Percentiles rank a stretch among this genome's conserved stretches.
Conservation (phyloP, 2,797 vertebrate species). For the Hirundo rustica region DNA sequence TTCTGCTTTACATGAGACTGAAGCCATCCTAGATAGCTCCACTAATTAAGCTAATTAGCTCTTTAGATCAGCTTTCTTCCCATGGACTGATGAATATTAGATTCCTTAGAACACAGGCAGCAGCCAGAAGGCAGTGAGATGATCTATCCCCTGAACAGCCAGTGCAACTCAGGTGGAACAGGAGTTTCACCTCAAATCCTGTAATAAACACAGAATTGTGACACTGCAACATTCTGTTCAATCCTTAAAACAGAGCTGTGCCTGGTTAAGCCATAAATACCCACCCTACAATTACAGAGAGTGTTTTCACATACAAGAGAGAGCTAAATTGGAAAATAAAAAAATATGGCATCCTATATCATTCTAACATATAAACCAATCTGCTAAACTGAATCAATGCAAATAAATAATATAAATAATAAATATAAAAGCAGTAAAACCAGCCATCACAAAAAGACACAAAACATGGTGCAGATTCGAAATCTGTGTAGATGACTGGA, state of each 20-base stretch:
- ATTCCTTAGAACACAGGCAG: background rate
- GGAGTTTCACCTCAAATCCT: background rate
- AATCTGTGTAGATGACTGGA: background rate
- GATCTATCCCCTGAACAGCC: background rate
- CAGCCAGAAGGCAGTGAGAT: background rate
- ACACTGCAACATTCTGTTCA: background rate
- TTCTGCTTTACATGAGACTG: background rate
- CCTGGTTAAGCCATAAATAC: background rate
- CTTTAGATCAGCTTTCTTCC: background rate
- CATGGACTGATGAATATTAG: background rate
- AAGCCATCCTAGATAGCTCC: background rate
- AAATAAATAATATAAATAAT: background rate
- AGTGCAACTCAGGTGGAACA: background rate
- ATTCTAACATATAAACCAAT: background rate
- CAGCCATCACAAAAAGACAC: background rate
- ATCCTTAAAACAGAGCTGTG: background rate
- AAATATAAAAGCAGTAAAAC: background rate
- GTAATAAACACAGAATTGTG: background rate
- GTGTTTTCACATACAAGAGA: background rate
- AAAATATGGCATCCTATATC: background rate
- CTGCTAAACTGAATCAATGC: background rate
- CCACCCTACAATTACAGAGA: background rate
- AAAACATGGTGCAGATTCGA: background rate
- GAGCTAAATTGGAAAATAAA: background rate
- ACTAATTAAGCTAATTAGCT: background rate